Conservation (phyloP, 2,888 invertebrate genomes). For the Sabatieria punctata region DNA sequence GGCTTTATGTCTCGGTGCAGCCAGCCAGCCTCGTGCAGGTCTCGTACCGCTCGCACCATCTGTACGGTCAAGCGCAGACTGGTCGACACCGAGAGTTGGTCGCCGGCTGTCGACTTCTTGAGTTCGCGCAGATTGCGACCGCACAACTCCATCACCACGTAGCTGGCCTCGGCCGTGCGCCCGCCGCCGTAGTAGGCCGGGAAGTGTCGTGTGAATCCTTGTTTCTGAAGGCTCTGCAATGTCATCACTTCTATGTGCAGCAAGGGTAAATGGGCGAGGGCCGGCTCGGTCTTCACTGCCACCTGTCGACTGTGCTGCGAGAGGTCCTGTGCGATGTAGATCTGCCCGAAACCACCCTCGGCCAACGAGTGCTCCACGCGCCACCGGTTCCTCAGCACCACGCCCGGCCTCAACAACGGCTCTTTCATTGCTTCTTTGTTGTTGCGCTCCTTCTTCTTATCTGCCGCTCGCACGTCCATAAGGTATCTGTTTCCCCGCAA, state of each 20-base stretch:
- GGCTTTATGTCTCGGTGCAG: too few relatives aligned
- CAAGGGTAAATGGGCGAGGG: too few relatives aligned
- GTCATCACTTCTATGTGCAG: too few relatives aligned
- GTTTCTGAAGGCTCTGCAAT: too few relatives aligned
- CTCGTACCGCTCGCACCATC: slow-evolving; percentile 6
- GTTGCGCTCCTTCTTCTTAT: too few relatives aligned
- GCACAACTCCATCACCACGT: slow-evolving; percentile 10
- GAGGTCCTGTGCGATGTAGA: neutral
- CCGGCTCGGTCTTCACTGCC: neutral
- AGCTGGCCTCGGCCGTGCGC: too few relatives aligned
- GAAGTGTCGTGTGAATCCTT: too few relatives aligned
- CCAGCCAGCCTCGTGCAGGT: slow-evolving; percentile 9
- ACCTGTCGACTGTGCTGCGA: neutral
- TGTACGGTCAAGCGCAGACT: slow-evolving; percentile 2
- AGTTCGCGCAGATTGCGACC: slow-evolving; percentile 11
- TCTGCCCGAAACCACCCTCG: slow-evolving; percentile 3
- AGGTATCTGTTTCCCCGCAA: too few relatives aligned
- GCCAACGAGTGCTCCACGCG: neutral
- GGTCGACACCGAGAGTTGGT: slow-evolving; percentile 8
- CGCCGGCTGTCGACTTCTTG: slow-evolving; percentile 6
- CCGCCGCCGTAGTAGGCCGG: too few relatives aligned
- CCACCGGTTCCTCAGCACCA: neutral
- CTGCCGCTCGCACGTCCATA: too few relatives aligned
- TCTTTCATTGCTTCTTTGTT: too few relatives aligned
- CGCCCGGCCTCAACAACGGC: neutral